phyloP scores from a whole-genome alignment of 2,113 vertebrate genomes.

The Pterocles orientalis region DNA sequence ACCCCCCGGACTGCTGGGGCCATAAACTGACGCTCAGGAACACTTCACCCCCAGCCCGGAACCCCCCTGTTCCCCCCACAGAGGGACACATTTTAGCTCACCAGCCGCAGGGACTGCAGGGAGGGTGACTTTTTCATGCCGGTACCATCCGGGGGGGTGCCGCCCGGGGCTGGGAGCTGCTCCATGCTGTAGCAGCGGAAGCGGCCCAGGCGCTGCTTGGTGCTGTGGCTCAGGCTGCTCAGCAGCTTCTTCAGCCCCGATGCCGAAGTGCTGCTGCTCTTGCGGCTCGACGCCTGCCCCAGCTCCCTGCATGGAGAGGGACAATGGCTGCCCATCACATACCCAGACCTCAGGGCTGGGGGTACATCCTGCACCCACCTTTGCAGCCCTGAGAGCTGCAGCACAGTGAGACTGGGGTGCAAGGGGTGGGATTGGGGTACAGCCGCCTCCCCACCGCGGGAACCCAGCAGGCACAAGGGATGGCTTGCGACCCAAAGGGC shows the following conservation, averaged over 20 bases:
- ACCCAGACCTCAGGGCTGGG: not conserved
- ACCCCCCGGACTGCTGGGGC: fast-evolving
- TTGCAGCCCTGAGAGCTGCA: not conserved
- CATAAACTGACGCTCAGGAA: not conserved
- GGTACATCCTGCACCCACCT: fast-evolving
- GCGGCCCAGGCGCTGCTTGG: slow-evolving; percentile 80
- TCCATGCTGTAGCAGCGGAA: slow-evolving; percentile 85
- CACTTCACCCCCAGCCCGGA: not conserved
- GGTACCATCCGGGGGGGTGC: not conserved
- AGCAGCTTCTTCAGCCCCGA: slow-evolving; percentile 83
- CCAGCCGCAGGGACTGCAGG: slow-evolving; percentile 85
- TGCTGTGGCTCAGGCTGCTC: slow-evolving; percentile 80
- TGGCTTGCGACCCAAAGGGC: not conserved
- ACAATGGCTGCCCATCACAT: fast-evolving
- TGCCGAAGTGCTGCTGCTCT: slow-evolving; percentile 19
- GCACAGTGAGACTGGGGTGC: not conserved
- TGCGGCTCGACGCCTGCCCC: not conserved
- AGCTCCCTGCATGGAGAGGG: not conserved
- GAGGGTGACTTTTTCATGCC: slow-evolving; percentile 86
- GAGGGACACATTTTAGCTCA: slow-evolving; percentile 59
- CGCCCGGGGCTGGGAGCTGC: slow-evolving; percentile 47
- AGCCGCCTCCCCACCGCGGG: fast-evolving
- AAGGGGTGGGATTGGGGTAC: not conserved
- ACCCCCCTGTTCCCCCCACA: no score
- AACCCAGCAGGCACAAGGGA: fast-evolving